A percentile compares a stretch with the other conserved stretches of the same genome.
These are phyloP conservation scores for Morpho achilles DNA, from an alignment of 2,888 invertebrate genomes.

Conservation along the genomic window DNA sequence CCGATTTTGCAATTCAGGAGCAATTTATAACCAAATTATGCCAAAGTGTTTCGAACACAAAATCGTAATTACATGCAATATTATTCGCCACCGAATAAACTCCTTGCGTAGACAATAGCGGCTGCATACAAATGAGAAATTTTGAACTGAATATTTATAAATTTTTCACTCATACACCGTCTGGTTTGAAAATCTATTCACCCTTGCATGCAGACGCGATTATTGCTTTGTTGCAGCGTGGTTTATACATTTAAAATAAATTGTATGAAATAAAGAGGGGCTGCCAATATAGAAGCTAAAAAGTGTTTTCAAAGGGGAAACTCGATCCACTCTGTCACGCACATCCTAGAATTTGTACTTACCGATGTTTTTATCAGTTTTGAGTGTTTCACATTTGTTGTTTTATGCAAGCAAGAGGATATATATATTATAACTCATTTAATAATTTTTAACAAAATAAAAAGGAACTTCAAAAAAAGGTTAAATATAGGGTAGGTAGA, in stretches of 20 bases:
- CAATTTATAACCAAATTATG: constrained; percentile 19
- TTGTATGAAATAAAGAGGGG: constrained; percentile 11
- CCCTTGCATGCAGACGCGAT: constrained; percentile 20
- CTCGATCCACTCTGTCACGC: no score
- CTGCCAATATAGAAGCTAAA: constrained; percentile 11
- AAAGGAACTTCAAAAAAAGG: no score
- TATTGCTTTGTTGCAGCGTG: constrained; percentile 15
- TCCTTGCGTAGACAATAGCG: constrained; percentile 22
- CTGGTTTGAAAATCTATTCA: constrained; percentile 20
- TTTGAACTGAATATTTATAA: constrained; percentile 31
- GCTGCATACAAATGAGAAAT: constrained; percentile 26
- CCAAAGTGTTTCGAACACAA: constrained; percentile 16
- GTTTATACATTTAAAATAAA: constrained; percentile 6
- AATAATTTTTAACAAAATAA: no score
- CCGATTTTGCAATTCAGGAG: constrained; percentile 5
- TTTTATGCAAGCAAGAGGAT: no score
- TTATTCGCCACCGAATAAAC: constrained; percentile 20
- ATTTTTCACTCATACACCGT: constrained; percentile 28
- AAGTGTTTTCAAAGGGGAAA: background rate
- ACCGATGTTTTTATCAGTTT: no score
- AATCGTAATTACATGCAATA: constrained; percentile 18
- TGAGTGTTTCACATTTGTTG: no score
- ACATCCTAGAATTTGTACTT: no score
- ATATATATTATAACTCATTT: no score
- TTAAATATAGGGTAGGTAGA: no score